These are phyloP conservation scores for Octodon degus DNA, from an alignment of 2,113 vertebrate genomes.

Conservation along the genomic window DNA sequence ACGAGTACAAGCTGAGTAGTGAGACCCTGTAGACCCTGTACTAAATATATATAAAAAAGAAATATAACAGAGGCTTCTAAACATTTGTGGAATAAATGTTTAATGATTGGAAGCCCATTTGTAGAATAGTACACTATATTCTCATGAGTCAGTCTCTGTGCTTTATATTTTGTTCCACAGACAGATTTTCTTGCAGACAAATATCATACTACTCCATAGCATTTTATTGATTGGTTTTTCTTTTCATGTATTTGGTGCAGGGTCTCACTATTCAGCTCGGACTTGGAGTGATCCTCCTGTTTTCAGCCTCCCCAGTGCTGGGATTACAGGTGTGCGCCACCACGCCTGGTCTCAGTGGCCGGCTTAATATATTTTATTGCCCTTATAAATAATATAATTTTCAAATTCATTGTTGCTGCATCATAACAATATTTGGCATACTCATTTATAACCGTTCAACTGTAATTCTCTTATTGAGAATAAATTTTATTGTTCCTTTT, in stretches of 20 bases:
- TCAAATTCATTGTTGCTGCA: not conserved
- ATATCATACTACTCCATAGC: not conserved
- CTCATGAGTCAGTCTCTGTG: not conserved
- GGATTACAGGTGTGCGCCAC: too few relatives aligned
- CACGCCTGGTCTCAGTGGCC: too few relatives aligned
- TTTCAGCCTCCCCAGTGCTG: too few relatives aligned
- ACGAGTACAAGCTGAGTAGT: too few relatives aligned
- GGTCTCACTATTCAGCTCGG: too few relatives aligned
- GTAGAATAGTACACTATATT: not conserved
- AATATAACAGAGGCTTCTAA: conserved; percentile 8
- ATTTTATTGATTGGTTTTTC: not conserved
- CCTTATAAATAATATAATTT: not conserved
- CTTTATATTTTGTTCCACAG: not conserved
- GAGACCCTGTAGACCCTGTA: too few relatives aligned
- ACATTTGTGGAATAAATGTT: conserved; percentile 61
- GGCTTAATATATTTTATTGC: not conserved
- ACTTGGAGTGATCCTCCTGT: too few relatives aligned
- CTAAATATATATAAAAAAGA: too few relatives aligned
- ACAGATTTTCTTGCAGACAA: not conserved
- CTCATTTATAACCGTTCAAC: not conserved
- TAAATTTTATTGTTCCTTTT: not conserved
- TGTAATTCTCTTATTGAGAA: not conserved
- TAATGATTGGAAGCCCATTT: not conserved
- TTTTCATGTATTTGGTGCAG: too few relatives aligned
- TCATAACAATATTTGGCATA: not conserved